Conservation (phyloP, 2,888 invertebrate species). For the Eristalis pertinax region DNA sequence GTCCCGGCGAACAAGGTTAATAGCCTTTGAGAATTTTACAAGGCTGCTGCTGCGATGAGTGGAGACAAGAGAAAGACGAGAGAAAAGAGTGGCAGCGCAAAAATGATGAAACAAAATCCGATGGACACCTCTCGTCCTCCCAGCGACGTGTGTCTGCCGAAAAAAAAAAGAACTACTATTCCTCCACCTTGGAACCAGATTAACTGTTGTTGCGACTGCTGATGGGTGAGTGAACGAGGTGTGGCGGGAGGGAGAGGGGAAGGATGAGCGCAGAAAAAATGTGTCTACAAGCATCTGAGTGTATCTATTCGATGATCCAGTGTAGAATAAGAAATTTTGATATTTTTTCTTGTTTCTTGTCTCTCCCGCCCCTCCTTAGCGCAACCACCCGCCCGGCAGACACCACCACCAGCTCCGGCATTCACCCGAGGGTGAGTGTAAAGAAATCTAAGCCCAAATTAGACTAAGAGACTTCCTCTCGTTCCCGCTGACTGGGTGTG, state of each 20-base stretch:
- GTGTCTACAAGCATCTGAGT: background rate
- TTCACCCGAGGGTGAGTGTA: constrained; percentile 1
- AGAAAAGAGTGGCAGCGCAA: background rate
- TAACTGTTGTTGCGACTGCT: constrained; percentile 19
- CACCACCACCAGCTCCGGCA: too few relatives aligned
- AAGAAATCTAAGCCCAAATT: constrained; percentile 40
- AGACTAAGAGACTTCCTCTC: constrained; percentile 20
- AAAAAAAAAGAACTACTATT: too few relatives aligned
- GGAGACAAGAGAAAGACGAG: background rate
- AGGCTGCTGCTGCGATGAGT: constrained; percentile 30
- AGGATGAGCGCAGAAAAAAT: constrained; percentile 6
- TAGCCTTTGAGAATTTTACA: constrained; percentile 43
- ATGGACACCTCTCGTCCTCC: background rate
- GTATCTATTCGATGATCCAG: background rate
- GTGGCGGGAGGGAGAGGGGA: background rate
- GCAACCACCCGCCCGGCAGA: background rate
- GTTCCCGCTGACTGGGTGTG: background rate
- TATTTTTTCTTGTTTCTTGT: background rate
- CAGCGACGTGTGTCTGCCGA: background rate
- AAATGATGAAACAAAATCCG: constrained; percentile 50
- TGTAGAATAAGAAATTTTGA: constrained; percentile 13
- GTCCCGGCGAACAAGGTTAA: constrained; percentile 36
- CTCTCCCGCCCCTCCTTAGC: background rate
- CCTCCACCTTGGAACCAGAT: constrained; percentile 4
- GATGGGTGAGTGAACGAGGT: too few relatives aligned